Evolutionary conservation across 2,888 invertebrate genomes (phyloP).

Genomic region (Epinotia demarniana): DNA sequence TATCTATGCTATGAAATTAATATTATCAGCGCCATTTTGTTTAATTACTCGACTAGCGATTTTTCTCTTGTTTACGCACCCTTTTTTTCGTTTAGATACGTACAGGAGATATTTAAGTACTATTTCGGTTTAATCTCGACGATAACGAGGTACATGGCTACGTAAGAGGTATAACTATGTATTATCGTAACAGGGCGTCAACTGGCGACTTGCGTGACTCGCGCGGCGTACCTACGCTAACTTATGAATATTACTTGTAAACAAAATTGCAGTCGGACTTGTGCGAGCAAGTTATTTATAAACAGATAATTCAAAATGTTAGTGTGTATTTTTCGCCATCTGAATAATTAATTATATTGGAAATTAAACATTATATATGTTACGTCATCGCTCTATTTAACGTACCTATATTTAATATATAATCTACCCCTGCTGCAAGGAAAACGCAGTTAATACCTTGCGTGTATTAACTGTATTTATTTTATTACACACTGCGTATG

Average conservation of each 20-base stretch:
- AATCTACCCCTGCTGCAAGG: background rate
- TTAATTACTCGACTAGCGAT: background rate
- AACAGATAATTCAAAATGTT: background rate
- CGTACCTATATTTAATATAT: too few species aligned
- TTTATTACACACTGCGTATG: background rate
- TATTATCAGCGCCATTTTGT: constrained; percentile 29
- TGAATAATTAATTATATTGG: background rate
- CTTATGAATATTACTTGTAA: constrained; percentile 31
- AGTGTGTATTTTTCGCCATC: background rate
- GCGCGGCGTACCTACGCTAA: constrained; percentile 26
- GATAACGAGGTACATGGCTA: constrained; percentile 31
- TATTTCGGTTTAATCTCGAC: constrained; percentile 40
- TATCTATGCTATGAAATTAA: constrained; percentile 47
- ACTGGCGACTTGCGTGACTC: constrained; percentile 47
- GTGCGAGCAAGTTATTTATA: constrained; percentile 18
- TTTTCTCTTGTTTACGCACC: background rate
- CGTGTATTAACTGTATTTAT: too few species aligned
- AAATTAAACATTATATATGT: background rate
- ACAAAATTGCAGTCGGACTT: constrained; percentile 26
- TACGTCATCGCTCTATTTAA: constrained; percentile 17
- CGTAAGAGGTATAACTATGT: constrained; percentile 29
- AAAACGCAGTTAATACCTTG: constrained; percentile 1
- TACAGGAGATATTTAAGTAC: constrained; percentile 30
- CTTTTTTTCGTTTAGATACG: constrained; percentile 3
- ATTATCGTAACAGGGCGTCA: constrained; percentile 48